A percentile compares a stretch with the other conserved stretches of the same genome.
Conservation (phyloP, 2,888 invertebrate genomes). For the Lamellibrachia satsuma region DNA sequence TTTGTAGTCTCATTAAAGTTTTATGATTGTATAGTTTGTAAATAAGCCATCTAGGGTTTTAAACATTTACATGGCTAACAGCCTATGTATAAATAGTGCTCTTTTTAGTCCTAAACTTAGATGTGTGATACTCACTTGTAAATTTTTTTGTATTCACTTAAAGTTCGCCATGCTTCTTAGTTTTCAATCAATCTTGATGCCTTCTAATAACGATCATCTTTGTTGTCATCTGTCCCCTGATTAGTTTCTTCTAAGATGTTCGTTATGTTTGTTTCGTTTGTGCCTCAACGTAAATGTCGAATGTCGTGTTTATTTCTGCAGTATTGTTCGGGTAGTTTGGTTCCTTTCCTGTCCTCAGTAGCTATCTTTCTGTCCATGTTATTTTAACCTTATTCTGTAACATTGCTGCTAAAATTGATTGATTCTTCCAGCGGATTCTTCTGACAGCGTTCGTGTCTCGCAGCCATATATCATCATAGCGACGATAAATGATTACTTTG, state of each 20-base stretch:
- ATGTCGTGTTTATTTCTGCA: slow-evolving; percentile 1
- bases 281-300: not conserved
- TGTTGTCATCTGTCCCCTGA: not conserved
- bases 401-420: not conserved
- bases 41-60: not conserved
- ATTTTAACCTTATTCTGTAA: not conserved
- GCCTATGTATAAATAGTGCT: not conserved
- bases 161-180: not conserved
- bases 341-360: too few relatives aligned
- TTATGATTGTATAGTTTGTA: too few relatives aligned
- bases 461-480: not conserved
- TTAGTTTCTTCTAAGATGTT: not conserved
- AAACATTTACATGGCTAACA: not conserved
- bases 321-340: not conserved
- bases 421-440: not conserved
- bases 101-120: not conserved
- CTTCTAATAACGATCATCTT: not conserved
- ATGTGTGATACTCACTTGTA: not conserved
- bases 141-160: not conserved
- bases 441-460: not conserved
- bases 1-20: not conserved
- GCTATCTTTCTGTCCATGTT: too few relatives aligned
- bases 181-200: not conserved
- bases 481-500: not conserved
- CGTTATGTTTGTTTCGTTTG: not conserved